Conservation (phyloP, 2,888 invertebrate species). For the Ceraclea dissimilis region DNA sequence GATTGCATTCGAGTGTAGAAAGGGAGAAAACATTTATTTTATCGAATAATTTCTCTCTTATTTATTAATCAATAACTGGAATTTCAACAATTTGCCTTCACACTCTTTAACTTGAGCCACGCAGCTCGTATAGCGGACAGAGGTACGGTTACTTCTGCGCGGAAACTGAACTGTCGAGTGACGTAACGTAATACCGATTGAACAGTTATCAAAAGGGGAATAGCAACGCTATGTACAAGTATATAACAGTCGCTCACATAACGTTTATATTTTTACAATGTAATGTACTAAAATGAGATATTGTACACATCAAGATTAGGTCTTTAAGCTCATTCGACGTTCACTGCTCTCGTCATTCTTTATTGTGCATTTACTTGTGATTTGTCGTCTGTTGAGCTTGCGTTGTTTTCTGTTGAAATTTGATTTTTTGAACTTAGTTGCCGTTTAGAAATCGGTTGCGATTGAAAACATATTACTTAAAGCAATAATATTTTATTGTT, state of each 20-base stretch:
- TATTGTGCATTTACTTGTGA: background rate
- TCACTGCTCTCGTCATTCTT: slow-evolving; percentile 14
- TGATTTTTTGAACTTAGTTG: no score
- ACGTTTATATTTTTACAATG: no score
- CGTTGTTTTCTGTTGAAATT: background rate
- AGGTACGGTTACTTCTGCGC: no score
- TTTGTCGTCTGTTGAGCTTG: background rate
- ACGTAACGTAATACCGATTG: background rate
- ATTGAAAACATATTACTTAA: no score
- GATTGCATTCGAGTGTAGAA: background rate
- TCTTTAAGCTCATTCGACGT: slow-evolving; percentile 11
- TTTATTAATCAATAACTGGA: slow-evolving; percentile 2
- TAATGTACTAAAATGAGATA: background rate
- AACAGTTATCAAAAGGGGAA: background rate
- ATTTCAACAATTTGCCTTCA: background rate
- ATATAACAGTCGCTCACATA: no score
- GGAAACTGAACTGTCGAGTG: background rate
- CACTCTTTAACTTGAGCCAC: background rate
- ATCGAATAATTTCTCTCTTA: background rate
- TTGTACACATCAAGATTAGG: background rate
- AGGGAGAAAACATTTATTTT: background rate
- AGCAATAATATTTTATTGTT: no score
- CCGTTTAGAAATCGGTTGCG: no score
- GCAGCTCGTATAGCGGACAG: background rate
- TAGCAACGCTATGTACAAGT: no score